phyloP scores from a whole-genome alignment of 2,888 invertebrate genomes.

The Dinocampus coccinellae region DNA sequence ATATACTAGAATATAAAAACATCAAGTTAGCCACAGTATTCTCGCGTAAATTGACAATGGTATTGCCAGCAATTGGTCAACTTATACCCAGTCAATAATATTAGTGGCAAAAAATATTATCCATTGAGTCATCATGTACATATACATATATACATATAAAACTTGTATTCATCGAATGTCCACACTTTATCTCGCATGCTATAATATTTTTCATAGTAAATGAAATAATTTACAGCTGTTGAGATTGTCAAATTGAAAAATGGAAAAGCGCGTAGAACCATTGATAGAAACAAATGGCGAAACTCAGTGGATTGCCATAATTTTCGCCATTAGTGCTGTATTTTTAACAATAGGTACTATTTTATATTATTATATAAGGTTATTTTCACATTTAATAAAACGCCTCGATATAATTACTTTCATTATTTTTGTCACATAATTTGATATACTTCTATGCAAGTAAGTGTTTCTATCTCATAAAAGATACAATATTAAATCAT shows the following conservation, averaged over 20 bases:
- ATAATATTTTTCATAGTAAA: background rate
- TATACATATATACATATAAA: no score
- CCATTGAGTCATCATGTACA: no score
- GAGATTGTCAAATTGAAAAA: constrained; percentile 33
- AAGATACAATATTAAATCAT: constrained; percentile 32
- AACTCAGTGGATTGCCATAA: constrained; percentile 59
- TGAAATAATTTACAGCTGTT: background rate
- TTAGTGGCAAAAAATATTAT: no score
- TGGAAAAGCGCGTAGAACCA: constrained; percentile 56
- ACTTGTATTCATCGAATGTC: no score
- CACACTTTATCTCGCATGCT: no score
- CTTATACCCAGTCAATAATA: no score
- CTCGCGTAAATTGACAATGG: no score
- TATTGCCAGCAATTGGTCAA: no score
- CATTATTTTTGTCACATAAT: constrained; percentile 31
- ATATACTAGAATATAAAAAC: no score
- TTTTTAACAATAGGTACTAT: constrained; percentile 66
- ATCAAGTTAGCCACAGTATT: no score
- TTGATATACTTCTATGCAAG: background rate
- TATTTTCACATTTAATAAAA: constrained; percentile 30
- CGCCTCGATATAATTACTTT: no score
- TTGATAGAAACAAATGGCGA: constrained; percentile 49
- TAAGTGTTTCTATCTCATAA: background rate
- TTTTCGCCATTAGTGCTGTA: constrained; percentile 61
- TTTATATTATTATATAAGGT: constrained; percentile 26